A percentile compares a stretch with the other conserved stretches of the same genome.
Conservation (phyloP, 2,113 vertebrate genomes). For the Psophia crepitans region DNA sequence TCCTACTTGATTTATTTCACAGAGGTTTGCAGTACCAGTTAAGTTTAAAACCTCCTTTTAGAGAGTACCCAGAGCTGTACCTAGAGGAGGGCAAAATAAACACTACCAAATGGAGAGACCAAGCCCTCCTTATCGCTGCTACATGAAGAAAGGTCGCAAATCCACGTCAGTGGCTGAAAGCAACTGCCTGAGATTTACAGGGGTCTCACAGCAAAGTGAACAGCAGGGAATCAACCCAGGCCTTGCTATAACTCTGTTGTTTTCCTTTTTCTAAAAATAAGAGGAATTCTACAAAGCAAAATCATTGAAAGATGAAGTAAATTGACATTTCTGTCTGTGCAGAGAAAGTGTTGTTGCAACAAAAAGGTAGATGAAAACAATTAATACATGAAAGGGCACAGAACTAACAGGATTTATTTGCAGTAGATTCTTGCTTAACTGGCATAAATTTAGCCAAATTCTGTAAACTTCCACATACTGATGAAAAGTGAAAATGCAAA, state of each 20-base stretch:
- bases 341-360: background rate
- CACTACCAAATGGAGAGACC: background rate
- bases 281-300: background rate
- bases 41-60: background rate
- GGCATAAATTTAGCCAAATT: background rate
- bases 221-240: background rate
- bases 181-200: background rate
- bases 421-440: background rate
- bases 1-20: background rate
- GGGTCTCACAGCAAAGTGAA: background rate
- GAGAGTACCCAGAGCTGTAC: background rate
- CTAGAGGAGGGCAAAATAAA: background rate
- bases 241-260: background rate
- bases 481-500: background rate
- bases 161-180: background rate
- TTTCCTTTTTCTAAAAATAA: background rate
- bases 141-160: background rate
- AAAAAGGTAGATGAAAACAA: background rate
- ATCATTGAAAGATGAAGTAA: background rate
- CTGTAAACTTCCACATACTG: background rate
- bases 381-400: background rate
- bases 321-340: background rate
- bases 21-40: background rate
- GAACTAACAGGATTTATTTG: background rate
- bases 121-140: background rate